A percentile compares a stretch with the other conserved stretches of the same genome.
Evolutionary conservation across 2,888 invertebrate species (phyloP).

Genomic region (Sarcophaga variegata): DNA sequence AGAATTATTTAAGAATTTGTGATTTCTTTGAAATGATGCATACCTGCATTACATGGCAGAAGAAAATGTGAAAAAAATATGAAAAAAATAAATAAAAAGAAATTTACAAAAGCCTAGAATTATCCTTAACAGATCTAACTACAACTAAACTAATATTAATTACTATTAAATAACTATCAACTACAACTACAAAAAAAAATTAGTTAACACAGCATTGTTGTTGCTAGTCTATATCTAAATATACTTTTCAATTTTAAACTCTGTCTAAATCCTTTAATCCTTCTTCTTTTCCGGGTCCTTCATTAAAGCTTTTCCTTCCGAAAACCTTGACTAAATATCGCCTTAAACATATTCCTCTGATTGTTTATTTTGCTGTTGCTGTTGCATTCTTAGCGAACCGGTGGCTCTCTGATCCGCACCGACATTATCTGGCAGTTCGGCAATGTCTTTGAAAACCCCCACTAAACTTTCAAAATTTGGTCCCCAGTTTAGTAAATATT

Average conservation of each 20-base stretch:
- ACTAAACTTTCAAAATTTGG: constrained; percentile 97
- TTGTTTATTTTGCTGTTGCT: constrained; percentile 85
- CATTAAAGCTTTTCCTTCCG: not conserved
- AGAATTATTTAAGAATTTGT: constrained; percentile 33
- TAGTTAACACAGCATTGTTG: constrained; percentile 67
- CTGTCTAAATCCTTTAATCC: constrained; percentile 23
- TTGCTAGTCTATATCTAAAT: constrained; percentile 57
- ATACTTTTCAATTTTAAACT: not conserved
- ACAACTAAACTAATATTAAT: constrained; percentile 48
- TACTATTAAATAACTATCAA: constrained; percentile 39
- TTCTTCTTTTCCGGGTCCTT: not conserved
- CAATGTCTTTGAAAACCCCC: constrained; percentile 98
- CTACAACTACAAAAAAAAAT: too few relatives aligned
- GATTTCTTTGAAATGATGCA: constrained; percentile 34
- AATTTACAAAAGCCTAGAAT: constrained; percentile 42
- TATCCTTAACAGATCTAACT: constrained; percentile 30
- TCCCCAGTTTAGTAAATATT: constrained; percentile 97
- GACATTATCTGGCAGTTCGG: constrained; percentile 93
- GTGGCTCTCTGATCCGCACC: constrained; percentile 89
- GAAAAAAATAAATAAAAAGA: not conserved
- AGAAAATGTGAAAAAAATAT: not conserved
- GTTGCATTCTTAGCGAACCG: constrained; percentile 87
- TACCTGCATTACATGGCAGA: constrained; percentile 26
- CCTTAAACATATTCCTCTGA: constrained; percentile 94
- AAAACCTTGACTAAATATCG: constrained; percentile 37